These are phyloP conservation scores for Cataglyphis cursor DNA, from an alignment of 2,888 invertebrate species.

Conservation along the genomic window DNA sequence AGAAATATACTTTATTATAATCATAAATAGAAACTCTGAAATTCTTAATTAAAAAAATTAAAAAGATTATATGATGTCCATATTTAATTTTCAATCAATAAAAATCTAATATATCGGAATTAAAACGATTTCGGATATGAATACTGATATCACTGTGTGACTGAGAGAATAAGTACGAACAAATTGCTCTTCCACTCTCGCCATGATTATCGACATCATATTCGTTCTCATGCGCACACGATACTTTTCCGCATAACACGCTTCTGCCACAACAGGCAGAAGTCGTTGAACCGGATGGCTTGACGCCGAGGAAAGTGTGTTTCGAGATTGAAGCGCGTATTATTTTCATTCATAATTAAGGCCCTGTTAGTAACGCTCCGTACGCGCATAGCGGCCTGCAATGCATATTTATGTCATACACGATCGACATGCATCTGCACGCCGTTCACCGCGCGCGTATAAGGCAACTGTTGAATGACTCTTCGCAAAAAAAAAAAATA, in stretches of 20 bases:
- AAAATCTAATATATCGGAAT: not conserved
- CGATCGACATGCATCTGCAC: slow-evolving; percentile 62
- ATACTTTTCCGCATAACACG: slow-evolving; percentile 37
- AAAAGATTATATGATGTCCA: not conserved
- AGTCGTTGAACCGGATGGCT: slow-evolving; percentile 74
- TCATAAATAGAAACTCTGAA: not conserved
- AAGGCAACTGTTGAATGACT: slow-evolving; percentile 29
- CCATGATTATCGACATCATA: slow-evolving; percentile 3
- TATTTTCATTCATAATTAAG: slow-evolving; percentile 74
- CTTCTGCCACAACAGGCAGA: slow-evolving; percentile 22
- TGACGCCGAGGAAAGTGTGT: slow-evolving; percentile 71
- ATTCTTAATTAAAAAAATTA: not conserved
- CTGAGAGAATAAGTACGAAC: not conserved
- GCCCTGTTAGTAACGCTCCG: slow-evolving; percentile 77
- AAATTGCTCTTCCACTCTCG: slow-evolving; percentile 11
- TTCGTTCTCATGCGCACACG: slow-evolving; percentile 10
- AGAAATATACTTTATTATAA: not conserved
- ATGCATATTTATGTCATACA: slow-evolving; percentile 78
- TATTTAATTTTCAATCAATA: not conserved
- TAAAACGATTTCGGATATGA: not conserved
- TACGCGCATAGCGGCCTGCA: slow-evolving; percentile 59
- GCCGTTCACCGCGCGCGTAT: slow-evolving; percentile 8
- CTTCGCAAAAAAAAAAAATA: not conserved
- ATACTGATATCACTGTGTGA: not conserved
- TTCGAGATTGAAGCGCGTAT: slow-evolving; percentile 68